Base-by-base conservation (phyloP, 2,888 invertebrate genomes). In the Drosophila diplacantha region DNA sequence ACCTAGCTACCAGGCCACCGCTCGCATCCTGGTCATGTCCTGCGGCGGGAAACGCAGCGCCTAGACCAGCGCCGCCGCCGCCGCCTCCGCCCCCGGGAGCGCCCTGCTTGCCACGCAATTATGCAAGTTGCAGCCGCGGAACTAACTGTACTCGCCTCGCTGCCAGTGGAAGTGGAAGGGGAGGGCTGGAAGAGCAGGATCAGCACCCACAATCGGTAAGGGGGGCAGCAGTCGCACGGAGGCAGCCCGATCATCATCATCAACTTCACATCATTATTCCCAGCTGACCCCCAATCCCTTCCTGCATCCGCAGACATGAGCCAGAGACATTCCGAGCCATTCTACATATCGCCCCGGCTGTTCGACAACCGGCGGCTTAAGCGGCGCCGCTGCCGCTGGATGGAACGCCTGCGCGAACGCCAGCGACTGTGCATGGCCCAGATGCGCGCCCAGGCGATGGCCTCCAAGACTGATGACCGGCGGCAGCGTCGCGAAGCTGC, bases 351-450 rank as follows among this genome's bases (percentile, higher is more conserved):
- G 31, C 66, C 83, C 18, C 74, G 72, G 51, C 72, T 86, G 47
- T 87, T 87, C 57, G 81, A 84, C 59, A 87, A 87, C 60, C 74
- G 84, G 67, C 86, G 87, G 31, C 79, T 87, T n/a, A 85, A 85
- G 58, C 71, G 74, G 32, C 82, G 79, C 26, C 76, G 85, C 55
- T 73, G 69, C 60, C 80, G 71, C 39, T 84, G 83, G 85, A 71
- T 74, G 58, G 72, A 78, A 41, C 74, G 73, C 24, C 55, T 75
- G 60, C 74, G 65, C 18, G 76, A 78, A 14, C 76, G 68, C 11
- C 75, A 72, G 47, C 62, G 66, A 11, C 6, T 58, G 1, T 56
- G 61, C 32, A 56, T 71, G 62, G 56, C 69, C 26, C 65, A 72
- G 37, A 63, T 60, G 69, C 71, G 55, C 18, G 35, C 22, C 16